Evolutionary conservation across 2,888 invertebrate species (phyloP).

Genomic region (Pasiphila rectangulata): DNA sequence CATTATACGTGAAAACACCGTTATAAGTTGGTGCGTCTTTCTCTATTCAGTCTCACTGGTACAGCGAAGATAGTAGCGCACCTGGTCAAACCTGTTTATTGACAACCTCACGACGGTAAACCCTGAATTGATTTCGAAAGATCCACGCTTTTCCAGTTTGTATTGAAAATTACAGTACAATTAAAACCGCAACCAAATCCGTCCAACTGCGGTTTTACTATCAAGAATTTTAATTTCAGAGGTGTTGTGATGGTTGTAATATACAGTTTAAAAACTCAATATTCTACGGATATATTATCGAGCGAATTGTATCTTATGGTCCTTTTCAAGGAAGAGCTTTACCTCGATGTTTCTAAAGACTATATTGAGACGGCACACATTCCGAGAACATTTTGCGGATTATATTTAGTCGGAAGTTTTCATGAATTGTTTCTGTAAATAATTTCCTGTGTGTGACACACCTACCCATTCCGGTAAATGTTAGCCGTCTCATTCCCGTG

Average conservation of each 20-base stretch:
- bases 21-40: too few relatives aligned
- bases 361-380: slow-evolving; percentile 7
- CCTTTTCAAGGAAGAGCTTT: slow-evolving; percentile 2
- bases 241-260: slow-evolving; percentile 9
- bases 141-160: background rate
- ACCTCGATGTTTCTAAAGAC: slow-evolving; percentile 5
- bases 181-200: slow-evolving; percentile 21
- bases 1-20: too few relatives aligned
- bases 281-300: slow-evolving; percentile 6
- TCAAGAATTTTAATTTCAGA: slow-evolving; percentile 3
- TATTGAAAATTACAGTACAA: background rate
- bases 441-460: background rate
- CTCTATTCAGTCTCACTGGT: too few relatives aligned
- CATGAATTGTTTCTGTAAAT: slow-evolving; percentile 10
- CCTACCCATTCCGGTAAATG: slow-evolving; percentile 4
- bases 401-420: too few relatives aligned
- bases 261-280: background rate
- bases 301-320: slow-evolving; percentile 1
- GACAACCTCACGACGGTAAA: background rate
- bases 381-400: too few relatives aligned
- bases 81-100: background rate
- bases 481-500: slow-evolving; percentile 1
- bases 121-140: too few relatives aligned
- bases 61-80: too few relatives aligned
- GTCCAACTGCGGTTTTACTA: slow-evolving; percentile 23